Conservation (phyloP, 1,140 invertebrate species). For the Luehdorfia chinensis region DNA sequence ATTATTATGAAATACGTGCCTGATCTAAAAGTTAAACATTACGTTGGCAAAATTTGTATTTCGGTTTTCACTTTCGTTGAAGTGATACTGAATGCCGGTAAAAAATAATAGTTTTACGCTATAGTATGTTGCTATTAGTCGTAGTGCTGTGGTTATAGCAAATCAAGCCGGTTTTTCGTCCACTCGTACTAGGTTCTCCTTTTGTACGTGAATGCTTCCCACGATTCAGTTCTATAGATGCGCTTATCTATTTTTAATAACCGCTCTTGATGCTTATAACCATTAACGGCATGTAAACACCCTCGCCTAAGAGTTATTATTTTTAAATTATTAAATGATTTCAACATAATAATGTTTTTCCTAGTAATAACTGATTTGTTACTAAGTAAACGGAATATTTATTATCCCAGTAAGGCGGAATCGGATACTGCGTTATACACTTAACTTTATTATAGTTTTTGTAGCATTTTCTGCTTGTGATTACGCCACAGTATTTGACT, state of each 20-base stretch:
- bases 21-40: constrained; percentile 9
- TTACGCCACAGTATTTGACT: too few species aligned
- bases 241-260: constrained; percentile 9
- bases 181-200: constrained; percentile 3
- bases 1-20: constrained; percentile 22
- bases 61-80: constrained; percentile 36
- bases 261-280: neutral
- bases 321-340: constrained; percentile 1
- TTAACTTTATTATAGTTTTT: too few species aligned
- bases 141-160: too few species aligned
- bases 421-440: too few species aligned
- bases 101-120: constrained; percentile 2
- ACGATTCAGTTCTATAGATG: constrained; percentile 9
- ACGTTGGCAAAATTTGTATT: neutral
- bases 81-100: constrained; percentile 10
- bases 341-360: too few species aligned
- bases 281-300: constrained; percentile 3
- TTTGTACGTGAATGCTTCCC: constrained; percentile 7
- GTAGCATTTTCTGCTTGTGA: too few species aligned
- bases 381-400: too few species aligned
- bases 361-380: too few species aligned
- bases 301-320: constrained; percentile 6
- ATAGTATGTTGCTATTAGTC: too few species aligned
- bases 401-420: too few species aligned
- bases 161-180: constrained; percentile 14